A percentile compares a stretch with the other conserved stretches of the same genome.
Conservation (phyloP, 2,113 vertebrate genomes). For the Oplegnathus fasciatus region DNA sequence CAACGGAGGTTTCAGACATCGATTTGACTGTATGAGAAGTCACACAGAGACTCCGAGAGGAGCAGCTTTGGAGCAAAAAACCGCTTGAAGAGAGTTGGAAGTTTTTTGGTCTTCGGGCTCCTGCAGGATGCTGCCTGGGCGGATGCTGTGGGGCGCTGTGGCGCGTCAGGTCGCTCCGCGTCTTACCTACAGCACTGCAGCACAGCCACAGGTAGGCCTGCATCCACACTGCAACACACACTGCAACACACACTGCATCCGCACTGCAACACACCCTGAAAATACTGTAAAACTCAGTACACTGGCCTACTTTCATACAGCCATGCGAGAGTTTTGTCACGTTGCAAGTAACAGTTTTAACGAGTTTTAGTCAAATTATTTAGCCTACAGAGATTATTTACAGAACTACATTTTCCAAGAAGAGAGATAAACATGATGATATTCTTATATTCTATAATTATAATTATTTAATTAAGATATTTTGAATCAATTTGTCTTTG, state of each 20-base stretch:
- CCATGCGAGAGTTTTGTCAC: not conserved
- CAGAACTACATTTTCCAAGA: not conserved
- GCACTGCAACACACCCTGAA: too few species aligned
- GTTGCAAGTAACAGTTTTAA: too few species aligned
- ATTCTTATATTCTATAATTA: too few species aligned
- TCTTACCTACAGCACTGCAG: constrained; percentile 66
- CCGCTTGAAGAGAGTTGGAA: not conserved
- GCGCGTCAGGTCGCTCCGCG: constrained; percentile 33
- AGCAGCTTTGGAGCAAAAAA: not conserved
- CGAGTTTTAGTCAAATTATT: not conserved
- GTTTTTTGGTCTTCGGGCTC: not conserved
- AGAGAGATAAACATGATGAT: not conserved
- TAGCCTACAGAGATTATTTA: not conserved
- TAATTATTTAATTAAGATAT: not conserved
- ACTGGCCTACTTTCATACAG: not conserved
- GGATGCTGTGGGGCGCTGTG: constrained; percentile 43
- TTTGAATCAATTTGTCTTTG: too few species aligned
- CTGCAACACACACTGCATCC: not conserved
- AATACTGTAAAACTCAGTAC: too few species aligned
- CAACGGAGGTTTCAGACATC: not conserved
- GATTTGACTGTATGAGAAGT: not conserved
- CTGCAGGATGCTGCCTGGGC: constrained; percentile 69
- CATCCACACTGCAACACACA: not conserved
- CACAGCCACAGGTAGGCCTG: constrained; percentile 71
- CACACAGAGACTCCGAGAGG: not conserved